Conservation (phyloP, 2,113 vertebrate genomes). For the Crocuta crocuta region DNA sequence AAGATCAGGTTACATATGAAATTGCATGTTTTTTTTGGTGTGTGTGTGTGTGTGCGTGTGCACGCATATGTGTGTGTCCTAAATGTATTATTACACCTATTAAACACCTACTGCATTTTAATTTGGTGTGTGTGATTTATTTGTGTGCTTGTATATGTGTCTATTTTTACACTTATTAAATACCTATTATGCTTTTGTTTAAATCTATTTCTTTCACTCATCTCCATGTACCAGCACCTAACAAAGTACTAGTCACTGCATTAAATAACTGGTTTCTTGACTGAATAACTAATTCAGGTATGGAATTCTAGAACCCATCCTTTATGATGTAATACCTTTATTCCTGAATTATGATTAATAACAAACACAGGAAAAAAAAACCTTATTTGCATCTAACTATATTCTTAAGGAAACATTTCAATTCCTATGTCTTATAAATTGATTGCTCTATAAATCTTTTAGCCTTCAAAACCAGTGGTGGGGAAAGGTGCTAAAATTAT, state of each 20-base stretch:
- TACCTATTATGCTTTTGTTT: not conserved
- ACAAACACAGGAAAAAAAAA: not conserved
- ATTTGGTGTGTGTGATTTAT: not conserved
- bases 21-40: not conserved
- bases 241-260: not conserved
- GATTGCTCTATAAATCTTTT: not conserved
- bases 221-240: not conserved
- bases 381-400: not conserved
- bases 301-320: not conserved
- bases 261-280: not conserved
- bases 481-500: not conserved
- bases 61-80: not conserved
- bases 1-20: not conserved
- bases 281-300: not conserved
- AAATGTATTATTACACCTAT: not conserved
- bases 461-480: not conserved
- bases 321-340: not conserved
- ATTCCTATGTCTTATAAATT: not conserved
- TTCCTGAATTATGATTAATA: not conserved
- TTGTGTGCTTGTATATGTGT: not conserved
- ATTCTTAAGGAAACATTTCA: slow-evolving; percentile 36
- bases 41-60: not conserved
- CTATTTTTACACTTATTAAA: not conserved
- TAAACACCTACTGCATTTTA: not conserved
- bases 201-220: not conserved